Evolutionary conservation across 1,140 invertebrate genomes (phyloP).

Genomic region (Nebria ingens): DNA sequence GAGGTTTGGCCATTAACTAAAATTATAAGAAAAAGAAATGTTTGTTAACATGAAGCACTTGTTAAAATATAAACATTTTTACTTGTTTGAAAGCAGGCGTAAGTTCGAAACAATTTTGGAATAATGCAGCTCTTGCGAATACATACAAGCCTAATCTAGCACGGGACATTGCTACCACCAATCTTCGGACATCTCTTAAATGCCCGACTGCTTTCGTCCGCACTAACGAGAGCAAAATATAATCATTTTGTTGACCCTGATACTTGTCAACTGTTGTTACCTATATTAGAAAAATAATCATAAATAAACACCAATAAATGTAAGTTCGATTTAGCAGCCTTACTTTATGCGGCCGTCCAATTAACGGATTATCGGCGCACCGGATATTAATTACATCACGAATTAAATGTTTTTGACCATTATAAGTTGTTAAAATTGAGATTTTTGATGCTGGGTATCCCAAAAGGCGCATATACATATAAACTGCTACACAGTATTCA

Average conservation of each 20-base stretch:
- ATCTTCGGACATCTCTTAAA: constrained; percentile 86
- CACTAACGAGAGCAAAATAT: constrained; percentile 91
- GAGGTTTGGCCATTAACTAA: constrained; percentile 54
- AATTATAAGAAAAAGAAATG: constrained; percentile 18
- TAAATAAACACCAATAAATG: neutral
- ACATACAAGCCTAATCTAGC: constrained; percentile 95
- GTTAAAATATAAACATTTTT: constrained; percentile 21
- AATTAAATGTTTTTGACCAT: constrained; percentile 97
- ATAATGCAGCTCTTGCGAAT: constrained; percentile 85
- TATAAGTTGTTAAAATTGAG: constrained; percentile 98
- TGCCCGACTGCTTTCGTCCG: constrained; percentile 94
- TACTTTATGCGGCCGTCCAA: constrained; percentile 91
- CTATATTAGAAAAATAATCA: constrained; percentile 29
- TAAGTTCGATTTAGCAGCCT: constrained; percentile 12
- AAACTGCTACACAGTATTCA: constrained; percentile 94
- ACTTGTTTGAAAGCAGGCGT: constrained; percentile 89
- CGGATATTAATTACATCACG: constrained; percentile 90
- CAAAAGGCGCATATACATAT: constrained; percentile 97
- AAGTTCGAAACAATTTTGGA: constrained; percentile 94
- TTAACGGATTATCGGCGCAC: constrained; percentile 93
- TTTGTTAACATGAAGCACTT: constrained; percentile 37
- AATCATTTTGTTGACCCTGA: constrained; percentile 99
- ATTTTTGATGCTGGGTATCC: constrained; percentile 97
- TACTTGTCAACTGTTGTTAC: constrained; percentile 97
- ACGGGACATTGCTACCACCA: constrained; percentile 96